Evolutionary conservation across 2,797 vertebrate species (phyloP).

Genomic region (Platalea minor): DNA sequence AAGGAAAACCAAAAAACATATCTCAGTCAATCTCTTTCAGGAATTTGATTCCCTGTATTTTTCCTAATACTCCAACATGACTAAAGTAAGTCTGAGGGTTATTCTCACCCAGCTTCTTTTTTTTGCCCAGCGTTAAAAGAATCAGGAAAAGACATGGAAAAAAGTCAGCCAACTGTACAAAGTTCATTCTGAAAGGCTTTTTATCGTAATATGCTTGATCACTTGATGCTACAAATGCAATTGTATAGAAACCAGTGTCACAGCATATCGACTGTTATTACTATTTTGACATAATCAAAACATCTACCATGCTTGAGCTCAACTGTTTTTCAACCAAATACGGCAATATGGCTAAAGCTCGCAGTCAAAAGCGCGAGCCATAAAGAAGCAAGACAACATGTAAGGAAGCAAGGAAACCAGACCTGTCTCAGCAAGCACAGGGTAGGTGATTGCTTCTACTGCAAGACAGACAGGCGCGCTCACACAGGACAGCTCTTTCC

Average conservation of each 20-base stretch:
- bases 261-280: neutral
- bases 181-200: neutral
- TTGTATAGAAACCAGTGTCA: neutral
- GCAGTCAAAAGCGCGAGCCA: neutral
- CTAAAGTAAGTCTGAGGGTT: neutral
- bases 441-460: neutral
- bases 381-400: neutral
- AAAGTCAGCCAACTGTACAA: neutral
- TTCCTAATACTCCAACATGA: neutral
- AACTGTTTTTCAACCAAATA: neutral
- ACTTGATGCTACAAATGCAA: neutral
- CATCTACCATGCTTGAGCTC: neutral
- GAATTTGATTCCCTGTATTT: neutral
- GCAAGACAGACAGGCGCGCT: neutral
- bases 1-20: neutral
- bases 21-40: neutral
- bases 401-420: neutral
- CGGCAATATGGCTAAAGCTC: neutral
- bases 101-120: neutral
- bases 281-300: neutral
- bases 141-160: neutral
- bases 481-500: neutral
- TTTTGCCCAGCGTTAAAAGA: neutral
- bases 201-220: neutral
- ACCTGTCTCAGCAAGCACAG: neutral